phyloP scores from a whole-genome alignment of 2,113 vertebrate genomes.

The Phrynocephalus versicolor region DNA sequence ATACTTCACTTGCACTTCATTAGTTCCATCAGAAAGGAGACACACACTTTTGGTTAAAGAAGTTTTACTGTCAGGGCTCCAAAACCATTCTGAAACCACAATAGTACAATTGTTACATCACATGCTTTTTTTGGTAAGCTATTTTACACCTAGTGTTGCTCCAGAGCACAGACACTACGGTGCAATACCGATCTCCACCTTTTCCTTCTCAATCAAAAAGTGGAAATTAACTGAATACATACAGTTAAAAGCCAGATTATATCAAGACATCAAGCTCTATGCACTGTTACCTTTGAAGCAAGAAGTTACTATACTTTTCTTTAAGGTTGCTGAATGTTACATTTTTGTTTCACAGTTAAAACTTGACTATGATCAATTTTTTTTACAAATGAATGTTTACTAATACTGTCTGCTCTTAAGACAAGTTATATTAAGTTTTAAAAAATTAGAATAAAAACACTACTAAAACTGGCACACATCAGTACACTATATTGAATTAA shows the following conservation, averaged over 20 bases:
- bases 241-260: conserved; percentile 25
- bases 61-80: conserved; percentile 45
- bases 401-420: conserved; percentile 19
- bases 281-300: conserved; percentile 13
- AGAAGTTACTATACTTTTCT: conserved; percentile 43
- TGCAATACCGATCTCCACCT: not conserved
- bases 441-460: conserved; percentile 19
- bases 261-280: conserved; percentile 1
- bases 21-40: not conserved
- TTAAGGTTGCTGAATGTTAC: conserved; percentile 33
- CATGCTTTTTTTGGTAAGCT: conserved; percentile 8
- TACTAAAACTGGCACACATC: conserved; percentile 28
- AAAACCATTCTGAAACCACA: conserved; percentile 13
- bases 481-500: conserved; percentile 63
- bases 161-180: not conserved
- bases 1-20: not conserved
- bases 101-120: not conserved
- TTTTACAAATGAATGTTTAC: conserved; percentile 12
- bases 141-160: not conserved
- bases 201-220: conserved; percentile 6
- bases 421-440: not conserved
- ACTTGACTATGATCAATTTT: conserved; percentile 3
- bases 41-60: conserved; percentile 9
- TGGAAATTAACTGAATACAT: conserved; percentile 21
- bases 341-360: conserved; percentile 41